Conservation (phyloP, 2,797 vertebrate species). For the Uromys caudimaculatus region DNA sequence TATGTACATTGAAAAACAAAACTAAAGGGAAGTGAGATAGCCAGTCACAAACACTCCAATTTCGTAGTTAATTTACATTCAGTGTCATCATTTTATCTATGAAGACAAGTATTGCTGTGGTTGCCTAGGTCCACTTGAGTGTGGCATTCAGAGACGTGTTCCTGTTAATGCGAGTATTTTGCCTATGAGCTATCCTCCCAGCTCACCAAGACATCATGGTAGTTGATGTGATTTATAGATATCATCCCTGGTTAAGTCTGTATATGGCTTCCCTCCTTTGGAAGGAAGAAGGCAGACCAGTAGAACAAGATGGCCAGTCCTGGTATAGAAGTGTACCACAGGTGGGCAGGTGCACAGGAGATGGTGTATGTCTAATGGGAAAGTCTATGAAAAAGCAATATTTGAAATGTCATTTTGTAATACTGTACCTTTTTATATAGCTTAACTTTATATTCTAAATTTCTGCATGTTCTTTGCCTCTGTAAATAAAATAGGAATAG, state of each 20-base stretch:
- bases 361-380: background rate
- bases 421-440: background rate
- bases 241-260: background rate
- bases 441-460: conserved; percentile 51
- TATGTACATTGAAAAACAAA: background rate
- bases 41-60: background rate
- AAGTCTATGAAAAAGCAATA: background rate
- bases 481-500: background rate
- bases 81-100: background rate
- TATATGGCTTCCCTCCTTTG: background rate
- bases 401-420: conserved; percentile 1
- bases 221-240: background rate
- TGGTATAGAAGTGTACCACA: background rate
- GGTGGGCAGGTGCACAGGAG: background rate
- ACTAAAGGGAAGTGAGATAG: background rate
- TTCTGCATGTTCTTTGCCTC: conserved; percentile 23
- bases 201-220: background rate
- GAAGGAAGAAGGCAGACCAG: background rate
- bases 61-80: background rate
- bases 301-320: background rate
- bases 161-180: background rate
- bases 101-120: background rate
- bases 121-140: no score
- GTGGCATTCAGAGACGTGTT: background rate
- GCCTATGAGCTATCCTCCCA: background rate